Evolutionary conservation across 2,888 invertebrate species (phyloP).

Genomic region (Zhuqinia jingwanae): DNA sequence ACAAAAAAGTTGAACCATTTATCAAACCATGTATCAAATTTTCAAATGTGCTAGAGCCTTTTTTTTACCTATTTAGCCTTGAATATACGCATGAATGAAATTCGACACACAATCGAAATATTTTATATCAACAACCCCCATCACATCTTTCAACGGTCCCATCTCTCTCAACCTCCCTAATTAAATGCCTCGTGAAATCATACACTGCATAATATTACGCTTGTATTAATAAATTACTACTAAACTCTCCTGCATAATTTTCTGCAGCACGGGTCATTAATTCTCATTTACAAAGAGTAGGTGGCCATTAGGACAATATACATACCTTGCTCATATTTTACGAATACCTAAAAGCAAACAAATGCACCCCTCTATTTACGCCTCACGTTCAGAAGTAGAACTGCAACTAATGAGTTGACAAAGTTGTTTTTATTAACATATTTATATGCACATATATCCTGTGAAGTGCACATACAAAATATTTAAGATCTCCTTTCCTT

Average conservation of each 20-base stretch:
- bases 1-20: neutral
- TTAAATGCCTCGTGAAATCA: too few species aligned
- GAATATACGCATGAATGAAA: neutral
- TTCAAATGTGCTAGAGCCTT: neutral
- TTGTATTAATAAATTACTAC: too few species aligned
- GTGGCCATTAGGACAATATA: neutral
- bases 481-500: constrained; percentile 17
- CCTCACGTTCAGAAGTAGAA: neutral
- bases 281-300: neutral
- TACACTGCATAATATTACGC: too few species aligned
- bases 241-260: neutral
- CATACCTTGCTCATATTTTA: neutral
- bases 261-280: neutral
- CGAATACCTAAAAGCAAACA: constrained; percentile 4
- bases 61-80: neutral
- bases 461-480: neutral
- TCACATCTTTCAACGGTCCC: neutral
- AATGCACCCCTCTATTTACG: neutral
- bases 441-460: neutral
- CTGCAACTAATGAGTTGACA: neutral
- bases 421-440: too few species aligned
- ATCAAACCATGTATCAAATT: neutral
- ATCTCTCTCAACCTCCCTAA: neutral
- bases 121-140: constrained; percentile 6
- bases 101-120: constrained; percentile 27